Conservation (phyloP, 1,140 invertebrate species). For the Choristoneura fumiferana region DNA sequence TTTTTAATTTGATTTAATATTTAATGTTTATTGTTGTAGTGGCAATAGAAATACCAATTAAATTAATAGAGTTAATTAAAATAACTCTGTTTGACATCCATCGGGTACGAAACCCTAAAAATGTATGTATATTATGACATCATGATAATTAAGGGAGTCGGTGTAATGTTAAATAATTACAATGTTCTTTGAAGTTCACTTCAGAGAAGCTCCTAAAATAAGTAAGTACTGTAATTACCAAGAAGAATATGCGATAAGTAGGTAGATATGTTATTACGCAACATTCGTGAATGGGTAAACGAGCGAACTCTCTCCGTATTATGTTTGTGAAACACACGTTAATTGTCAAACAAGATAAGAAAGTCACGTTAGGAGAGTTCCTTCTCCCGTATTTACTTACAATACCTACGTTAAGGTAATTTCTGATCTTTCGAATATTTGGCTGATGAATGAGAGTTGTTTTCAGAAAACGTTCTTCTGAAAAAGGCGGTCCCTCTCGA, state of each 20-base stretch:
- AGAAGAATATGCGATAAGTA: background rate
- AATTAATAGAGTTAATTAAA: too few relatives aligned
- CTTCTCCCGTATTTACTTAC: background rate
- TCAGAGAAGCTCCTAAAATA: background rate
- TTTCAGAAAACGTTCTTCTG: slow-evolving; percentile 22
- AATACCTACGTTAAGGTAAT: background rate
- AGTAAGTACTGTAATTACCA: background rate
- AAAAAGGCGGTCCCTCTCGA: slow-evolving; percentile 19
- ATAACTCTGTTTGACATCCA: too few relatives aligned
- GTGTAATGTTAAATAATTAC: too few relatives aligned
- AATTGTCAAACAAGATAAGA: slow-evolving; percentile 13
- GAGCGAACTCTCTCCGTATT: background rate
- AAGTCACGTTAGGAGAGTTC: background rate
- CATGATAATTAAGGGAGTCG: too few relatives aligned
- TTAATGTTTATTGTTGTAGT: too few relatives aligned
- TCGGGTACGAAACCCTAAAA: too few relatives aligned
- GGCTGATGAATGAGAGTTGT: slow-evolving; percentile 25
- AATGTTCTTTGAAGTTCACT: background rate
- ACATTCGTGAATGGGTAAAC: background rate
- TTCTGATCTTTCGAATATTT: slow-evolving; percentile 17
- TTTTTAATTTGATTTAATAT: too few relatives aligned
- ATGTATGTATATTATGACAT: too few relatives aligned
- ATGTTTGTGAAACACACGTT: background rate
- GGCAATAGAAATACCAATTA: too few relatives aligned
- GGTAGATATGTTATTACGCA: too few relatives aligned